These are phyloP conservation scores for Podarcis raffonei DNA, from an alignment of 2,113 vertebrate genomes.

Conservation along the genomic window DNA sequence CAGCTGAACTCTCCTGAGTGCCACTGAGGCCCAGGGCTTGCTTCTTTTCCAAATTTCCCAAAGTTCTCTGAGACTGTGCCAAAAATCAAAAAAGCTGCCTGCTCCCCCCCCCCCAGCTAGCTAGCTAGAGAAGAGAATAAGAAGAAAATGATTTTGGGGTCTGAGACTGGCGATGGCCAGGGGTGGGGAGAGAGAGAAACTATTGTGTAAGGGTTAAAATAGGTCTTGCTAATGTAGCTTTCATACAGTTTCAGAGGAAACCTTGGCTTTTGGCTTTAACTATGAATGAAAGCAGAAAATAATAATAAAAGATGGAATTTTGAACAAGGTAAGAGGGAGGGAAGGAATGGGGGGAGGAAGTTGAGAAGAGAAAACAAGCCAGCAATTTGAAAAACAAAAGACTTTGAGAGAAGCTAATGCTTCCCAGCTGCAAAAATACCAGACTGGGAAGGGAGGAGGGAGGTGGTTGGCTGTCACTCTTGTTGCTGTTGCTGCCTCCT, in stretches of 20 bases:
- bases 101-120: too few species aligned
- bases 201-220: slow-evolving; percentile 12
- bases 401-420: slow-evolving; percentile 67
- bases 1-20: neutral
- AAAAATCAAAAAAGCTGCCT: neutral
- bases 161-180: neutral
- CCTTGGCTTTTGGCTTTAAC: slow-evolving; percentile 57
- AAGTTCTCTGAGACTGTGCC: neutral
- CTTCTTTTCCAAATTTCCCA: neutral
- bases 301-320: slow-evolving; percentile 40
- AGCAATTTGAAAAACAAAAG: slow-evolving; percentile 69
- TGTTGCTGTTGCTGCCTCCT: accelerated
- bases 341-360: neutral
- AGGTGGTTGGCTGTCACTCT: slow-evolving; percentile 50
- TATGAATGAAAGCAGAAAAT: slow-evolving; percentile 42
- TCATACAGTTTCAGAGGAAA: slow-evolving; percentile 44
- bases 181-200: neutral
- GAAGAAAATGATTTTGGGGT: neutral
- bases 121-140: neutral
- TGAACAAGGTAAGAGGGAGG: neutral
- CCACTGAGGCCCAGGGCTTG: neutral
- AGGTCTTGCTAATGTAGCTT: slow-evolving; percentile 29
- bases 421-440: slow-evolving; percentile 74
- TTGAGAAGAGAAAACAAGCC: slow-evolving; percentile 36
- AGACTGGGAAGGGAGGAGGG: slow-evolving; percentile 39